Evolutionary conservation across 2,888 invertebrate genomes (phyloP), one percentile per base, ranked within the genome.

Genomic region (Torymus tubicola): DNA sequence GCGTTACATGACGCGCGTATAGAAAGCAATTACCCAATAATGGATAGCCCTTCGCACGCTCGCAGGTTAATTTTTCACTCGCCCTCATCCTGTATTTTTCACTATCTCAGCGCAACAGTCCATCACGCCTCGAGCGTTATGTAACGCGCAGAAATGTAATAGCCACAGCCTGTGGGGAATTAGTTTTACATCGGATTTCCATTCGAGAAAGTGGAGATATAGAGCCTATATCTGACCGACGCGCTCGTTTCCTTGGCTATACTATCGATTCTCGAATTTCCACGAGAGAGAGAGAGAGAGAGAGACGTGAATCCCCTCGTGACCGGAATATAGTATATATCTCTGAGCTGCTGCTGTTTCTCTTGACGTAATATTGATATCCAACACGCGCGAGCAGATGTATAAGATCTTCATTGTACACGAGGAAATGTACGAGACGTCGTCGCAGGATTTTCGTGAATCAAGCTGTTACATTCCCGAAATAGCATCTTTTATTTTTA

Each of bases 211-310:
- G 14, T 2, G 10, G 24, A 64, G 42, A 31, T 31, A 31, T 31
- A 31, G 3, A 31, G 2, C 3, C 31, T 31, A 31, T 31, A 31
- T 8, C 64, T 14, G 14, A 42, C 14, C 14, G 16, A 5, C 3
- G 12, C 31, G 1, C 58, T 16, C 63, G 77, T 82, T 69, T 65
- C 81, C 79, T 77, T 79, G 79, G 42, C 70, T 67, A 31, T 31
- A 81, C 74, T 77, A 83, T 83, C 57, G 81, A 81, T 83, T 83
- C 77, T 79, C 74, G 58, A 80, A 83, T 80, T 83, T 76, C 31
- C 67, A 73, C 63, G n/a, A n/a, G n/a, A n/a, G n/a, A n/a, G n/a
- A n/a, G n/a, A n/a, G n/a, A n/a, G n/a, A n/a, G n/a, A n/a, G 67
- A 69, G 53, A 42, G 42, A 16, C 42, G 16, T 57, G 8, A 5